A percentile compares a stretch with the other conserved stretches of the same genome.
Evolutionary conservation across 2,888 invertebrate species (phyloP).

Genomic region (Xestoiulus laeticollis): DNA sequence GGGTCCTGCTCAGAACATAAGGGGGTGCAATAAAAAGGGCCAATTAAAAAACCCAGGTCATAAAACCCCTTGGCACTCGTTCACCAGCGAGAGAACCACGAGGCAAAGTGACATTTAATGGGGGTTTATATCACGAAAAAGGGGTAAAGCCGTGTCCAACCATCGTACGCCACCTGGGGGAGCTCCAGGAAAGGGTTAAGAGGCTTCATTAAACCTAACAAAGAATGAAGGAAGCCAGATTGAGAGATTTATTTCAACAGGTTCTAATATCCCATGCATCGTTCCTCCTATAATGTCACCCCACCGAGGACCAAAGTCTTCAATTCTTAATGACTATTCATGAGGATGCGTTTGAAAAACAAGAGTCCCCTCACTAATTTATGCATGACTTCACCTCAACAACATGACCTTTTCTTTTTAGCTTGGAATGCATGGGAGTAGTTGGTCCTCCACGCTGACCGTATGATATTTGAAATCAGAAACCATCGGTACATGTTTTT

Average conservation of each 20-base stretch:
- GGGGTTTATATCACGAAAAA: background rate
- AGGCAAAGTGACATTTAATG: constrained; percentile 38
- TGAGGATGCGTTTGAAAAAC: background rate
- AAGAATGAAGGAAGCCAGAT: constrained; percentile 20
- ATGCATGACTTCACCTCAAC: constrained; percentile 33
- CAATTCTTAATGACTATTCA: constrained; percentile 2
- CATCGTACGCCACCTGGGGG: constrained; percentile 35
- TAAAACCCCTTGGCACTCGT: constrained; percentile 37
- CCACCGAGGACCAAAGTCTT: background rate
- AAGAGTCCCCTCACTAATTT: background rate
- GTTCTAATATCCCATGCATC: background rate
- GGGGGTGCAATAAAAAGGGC: constrained; percentile 45
- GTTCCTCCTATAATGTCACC: background rate
- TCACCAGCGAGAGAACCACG: constrained; percentile 38
- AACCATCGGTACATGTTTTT: too few species aligned
- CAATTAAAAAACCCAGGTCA: constrained; percentile 44
- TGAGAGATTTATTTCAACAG: background rate
- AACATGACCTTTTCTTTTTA: background rate
- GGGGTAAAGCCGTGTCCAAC: background rate
- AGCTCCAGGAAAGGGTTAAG: constrained; percentile 6
- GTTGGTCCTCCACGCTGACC: background rate
- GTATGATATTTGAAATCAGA: background rate
- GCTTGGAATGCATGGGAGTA: background rate
- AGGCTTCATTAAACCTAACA: background rate
- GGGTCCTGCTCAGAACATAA: constrained; percentile 4